Evolutionary conservation across 2,888 invertebrate species (phyloP).

Genomic region (Dascillus cervinus): DNA sequence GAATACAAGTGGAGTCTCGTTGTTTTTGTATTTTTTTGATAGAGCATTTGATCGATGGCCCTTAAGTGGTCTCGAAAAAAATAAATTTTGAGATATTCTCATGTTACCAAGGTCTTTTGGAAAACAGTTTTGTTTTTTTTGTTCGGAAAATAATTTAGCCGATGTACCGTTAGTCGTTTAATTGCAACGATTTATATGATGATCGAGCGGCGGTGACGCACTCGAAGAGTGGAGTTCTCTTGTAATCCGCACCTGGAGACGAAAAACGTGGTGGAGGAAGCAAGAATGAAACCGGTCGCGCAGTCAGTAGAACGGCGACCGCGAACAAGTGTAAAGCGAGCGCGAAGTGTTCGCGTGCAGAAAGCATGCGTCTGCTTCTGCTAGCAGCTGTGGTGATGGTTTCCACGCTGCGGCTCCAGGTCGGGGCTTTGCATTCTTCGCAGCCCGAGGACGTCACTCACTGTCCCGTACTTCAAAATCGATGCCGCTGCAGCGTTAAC

Average conservation of each 20-base stretch:
- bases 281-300: constrained; percentile 15
- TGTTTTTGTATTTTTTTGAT: no score
- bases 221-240: no score
- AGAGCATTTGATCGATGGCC: no score
- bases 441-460: constrained; percentile 17
- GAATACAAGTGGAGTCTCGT: no score
- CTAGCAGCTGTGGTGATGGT: constrained; percentile 28
- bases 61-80: no score
- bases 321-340: constrained; percentile 25
- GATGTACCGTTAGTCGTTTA: no score
- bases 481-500: constrained; percentile 28
- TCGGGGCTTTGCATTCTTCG: constrained; percentile 8
- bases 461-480: constrained; percentile 24
- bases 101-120: no score
- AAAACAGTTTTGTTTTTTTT: no score
- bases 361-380: constrained; percentile 30
- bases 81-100: no score
- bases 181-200: no score
- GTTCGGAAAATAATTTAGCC: no score
- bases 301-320: constrained; percentile 28
- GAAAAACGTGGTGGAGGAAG: constrained; percentile 19
- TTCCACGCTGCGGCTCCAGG: constrained; percentile 20
- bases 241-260: constrained; percentile 19
- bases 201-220: no score
- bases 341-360: constrained; percentile 25